A percentile compares a stretch with the other conserved stretches of the same genome.
These are phyloP conservation scores for Dryococelus australis DNA, from an alignment of 2,888 invertebrate species.

Conservation along the genomic window DNA sequence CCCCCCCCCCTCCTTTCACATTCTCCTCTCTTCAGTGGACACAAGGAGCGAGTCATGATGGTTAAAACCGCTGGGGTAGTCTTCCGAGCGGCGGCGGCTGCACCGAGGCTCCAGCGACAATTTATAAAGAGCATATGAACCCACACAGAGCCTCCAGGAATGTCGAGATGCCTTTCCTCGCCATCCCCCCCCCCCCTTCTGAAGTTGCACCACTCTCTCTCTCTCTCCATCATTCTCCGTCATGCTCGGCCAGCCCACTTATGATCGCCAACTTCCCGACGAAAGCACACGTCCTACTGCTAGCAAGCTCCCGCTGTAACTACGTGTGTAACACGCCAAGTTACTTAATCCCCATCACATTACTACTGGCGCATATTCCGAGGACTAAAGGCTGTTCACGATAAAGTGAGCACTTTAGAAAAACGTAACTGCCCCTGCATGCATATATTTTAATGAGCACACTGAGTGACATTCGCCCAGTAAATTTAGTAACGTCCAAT, in stretches of 20 bases:
- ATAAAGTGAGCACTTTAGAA: no score
- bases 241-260: neutral
- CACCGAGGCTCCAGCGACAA: neutral
- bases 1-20: no score
- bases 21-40: no score
- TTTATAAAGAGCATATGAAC: neutral
- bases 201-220: neutral
- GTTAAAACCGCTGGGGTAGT: neutral
- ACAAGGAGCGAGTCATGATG: neutral
- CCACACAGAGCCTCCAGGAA: constrained; percentile 10
- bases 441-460: no score
- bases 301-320: no score
- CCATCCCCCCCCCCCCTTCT: neutral
- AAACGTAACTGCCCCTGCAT: no score
- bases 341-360: no score
- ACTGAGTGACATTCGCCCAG: no score
- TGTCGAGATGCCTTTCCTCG: neutral
- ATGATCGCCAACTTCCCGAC: constrained; percentile 6
- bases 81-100: neutral
- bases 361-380: no score
- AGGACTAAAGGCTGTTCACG: no score
- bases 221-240: neutral
- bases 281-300: neutral
- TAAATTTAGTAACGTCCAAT: no score
- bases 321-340: no score